Percentiles rank a stretch among this genome's conserved stretches.
These are phyloP conservation scores for Mus minutoides DNA, from an alignment of 2,797 vertebrate species.

Conservation along the genomic window DNA sequence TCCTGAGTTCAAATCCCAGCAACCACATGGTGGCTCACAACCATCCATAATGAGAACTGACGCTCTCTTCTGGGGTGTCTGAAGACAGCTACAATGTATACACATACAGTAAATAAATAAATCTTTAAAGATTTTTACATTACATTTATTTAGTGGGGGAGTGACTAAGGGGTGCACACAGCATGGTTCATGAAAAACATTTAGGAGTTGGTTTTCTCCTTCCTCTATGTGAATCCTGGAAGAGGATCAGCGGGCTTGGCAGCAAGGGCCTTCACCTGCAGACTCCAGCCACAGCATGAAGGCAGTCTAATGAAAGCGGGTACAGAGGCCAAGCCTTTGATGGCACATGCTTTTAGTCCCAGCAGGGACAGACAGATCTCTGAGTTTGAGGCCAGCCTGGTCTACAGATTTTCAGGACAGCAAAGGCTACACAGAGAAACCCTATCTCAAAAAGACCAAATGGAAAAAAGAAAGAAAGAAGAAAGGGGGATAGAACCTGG, in stretches of 20 bases:
- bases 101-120: too few species aligned
- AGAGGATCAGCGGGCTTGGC: neutral
- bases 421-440: neutral
- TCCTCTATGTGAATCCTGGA: neutral
- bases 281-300: neutral
- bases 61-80: too few species aligned
- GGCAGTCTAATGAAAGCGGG: neutral
- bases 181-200: neutral
- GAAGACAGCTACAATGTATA: too few species aligned
- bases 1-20: too few species aligned
- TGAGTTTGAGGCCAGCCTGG: neutral
- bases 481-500: too few species aligned
- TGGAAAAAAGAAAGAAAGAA: neutral
- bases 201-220: neutral
- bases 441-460: neutral
- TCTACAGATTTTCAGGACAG: neutral
- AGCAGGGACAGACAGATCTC: neutral
- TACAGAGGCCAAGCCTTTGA: too few species aligned
- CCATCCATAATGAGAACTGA: too few species aligned
- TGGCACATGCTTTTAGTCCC: neutral
- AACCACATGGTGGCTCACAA: too few species aligned
- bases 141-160: neutral
- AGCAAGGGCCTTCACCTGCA: too few species aligned
- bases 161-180: neutral
- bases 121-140: neutral